These are phyloP conservation scores for Dicycla oo DNA, from an alignment of 2,888 invertebrate species.

Conservation along the genomic window DNA sequence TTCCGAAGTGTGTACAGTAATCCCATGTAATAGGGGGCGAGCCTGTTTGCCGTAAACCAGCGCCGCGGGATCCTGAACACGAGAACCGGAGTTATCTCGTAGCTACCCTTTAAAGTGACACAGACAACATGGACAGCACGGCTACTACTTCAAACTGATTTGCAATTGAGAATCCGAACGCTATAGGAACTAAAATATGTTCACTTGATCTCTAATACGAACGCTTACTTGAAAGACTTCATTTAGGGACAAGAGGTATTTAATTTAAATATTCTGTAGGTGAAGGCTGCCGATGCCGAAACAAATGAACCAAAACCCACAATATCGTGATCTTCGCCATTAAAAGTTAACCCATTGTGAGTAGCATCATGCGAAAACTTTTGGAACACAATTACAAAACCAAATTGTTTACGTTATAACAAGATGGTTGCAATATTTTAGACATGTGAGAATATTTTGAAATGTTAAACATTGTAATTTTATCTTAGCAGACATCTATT, in stretches of 20 bases:
- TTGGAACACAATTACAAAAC: slow-evolving; percentile 39
- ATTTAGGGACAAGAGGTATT: too few relatives aligned
- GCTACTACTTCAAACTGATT: not conserved
- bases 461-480: slow-evolving; percentile 59
- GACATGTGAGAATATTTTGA: slow-evolving; percentile 55
- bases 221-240: not conserved
- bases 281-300: slow-evolving; percentile 17
- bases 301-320: not conserved
- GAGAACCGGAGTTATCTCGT: not conserved
- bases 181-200: not conserved
- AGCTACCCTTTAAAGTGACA: not conserved
- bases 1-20: not conserved
- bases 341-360: slow-evolving; percentile 17
- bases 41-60: not conserved
- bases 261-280: too few relatives aligned
- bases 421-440: slow-evolving; percentile 34
- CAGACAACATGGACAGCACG: not conserved
- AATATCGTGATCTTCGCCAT: slow-evolving; percentile 27
- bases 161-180: not conserved
- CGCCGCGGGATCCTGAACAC: not conserved
- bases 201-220: not conserved
- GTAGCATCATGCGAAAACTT: slow-evolving; percentile 42
- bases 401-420: slow-evolving; percentile 52
- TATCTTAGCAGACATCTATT: slow-evolving; percentile 43
- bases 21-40: not conserved